phyloP scores from a whole-genome alignment of 2,113 vertebrate genomes.

The Haemorhous mexicanus region DNA sequence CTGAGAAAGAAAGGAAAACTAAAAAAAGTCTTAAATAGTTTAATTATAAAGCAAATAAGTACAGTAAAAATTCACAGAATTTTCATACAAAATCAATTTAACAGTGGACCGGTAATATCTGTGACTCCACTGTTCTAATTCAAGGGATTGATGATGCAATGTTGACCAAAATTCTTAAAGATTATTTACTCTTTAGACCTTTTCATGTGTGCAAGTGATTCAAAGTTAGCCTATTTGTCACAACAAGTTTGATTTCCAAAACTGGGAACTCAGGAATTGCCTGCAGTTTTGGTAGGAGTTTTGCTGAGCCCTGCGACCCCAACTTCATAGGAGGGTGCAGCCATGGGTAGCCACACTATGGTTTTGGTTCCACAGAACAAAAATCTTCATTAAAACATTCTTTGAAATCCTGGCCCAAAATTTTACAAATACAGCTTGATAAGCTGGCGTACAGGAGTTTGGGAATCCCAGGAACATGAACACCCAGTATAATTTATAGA shows the following conservation, averaged over 20 bases:
- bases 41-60: not conserved
- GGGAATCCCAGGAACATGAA: not conserved
- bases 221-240: not conserved
- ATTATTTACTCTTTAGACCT: not conserved
- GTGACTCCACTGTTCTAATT: not conserved
- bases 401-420: not conserved
- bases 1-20: not conserved
- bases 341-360: not conserved
- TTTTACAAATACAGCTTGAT: not conserved
- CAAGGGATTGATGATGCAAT: not conserved
- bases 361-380: not conserved
- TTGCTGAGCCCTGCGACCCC: not conserved
- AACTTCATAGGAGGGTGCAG: accelerated
- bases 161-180: not conserved
- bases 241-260: not conserved
- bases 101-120: not conserved
- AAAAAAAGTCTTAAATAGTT: not conserved
- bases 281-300: not conserved
- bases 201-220: not conserved
- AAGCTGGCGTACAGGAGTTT: not conserved
- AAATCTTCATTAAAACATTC: not conserved
- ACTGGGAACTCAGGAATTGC: not conserved
- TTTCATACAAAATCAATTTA: not conserved
- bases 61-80: not conserved
- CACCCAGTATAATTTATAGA: not conserved